Conservation (phyloP, 2,888 invertebrate species). For the Bombylius major region DNA sequence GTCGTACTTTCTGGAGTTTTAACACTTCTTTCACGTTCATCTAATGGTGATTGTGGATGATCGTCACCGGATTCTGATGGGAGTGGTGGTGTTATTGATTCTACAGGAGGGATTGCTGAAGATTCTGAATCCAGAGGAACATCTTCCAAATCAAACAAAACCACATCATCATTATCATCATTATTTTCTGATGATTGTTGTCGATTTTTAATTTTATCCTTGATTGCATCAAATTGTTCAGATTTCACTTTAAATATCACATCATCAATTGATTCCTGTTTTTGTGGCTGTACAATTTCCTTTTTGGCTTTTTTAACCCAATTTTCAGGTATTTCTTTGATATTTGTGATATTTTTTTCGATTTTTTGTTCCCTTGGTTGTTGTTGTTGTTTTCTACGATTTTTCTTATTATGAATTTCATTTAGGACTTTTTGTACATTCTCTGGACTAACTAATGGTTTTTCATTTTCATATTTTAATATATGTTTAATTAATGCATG, state of each 20-base stretch:
- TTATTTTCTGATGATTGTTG: neutral
- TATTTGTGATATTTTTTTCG: neutral
- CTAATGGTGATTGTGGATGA: neutral
- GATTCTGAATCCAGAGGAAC: neutral
- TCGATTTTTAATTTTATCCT: neutral
- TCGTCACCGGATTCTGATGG: neutral
- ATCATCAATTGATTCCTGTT: no score
- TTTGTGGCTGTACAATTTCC: no score
- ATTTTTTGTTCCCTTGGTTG: no score
- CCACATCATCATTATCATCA: neutral
- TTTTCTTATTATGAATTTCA: neutral
- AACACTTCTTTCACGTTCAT: neutral
- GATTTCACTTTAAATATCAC: no score
- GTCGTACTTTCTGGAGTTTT: neutral
- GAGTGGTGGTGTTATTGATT: no score
- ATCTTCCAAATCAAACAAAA: neutral
- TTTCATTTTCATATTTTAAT: conserved; percentile 30
- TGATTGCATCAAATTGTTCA: no score
- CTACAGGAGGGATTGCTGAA: no score
- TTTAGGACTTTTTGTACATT: conserved; percentile 29
- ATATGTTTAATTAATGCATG: conserved; percentile 36
- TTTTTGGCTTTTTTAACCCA: no score
- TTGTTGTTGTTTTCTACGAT: neutral
- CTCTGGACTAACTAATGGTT: conserved; percentile 33
- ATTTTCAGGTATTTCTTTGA: neutral